These are phyloP conservation scores for Nettapus auritus DNA, from an alignment of 2,113 vertebrate genomes.

Conservation along the genomic window DNA sequence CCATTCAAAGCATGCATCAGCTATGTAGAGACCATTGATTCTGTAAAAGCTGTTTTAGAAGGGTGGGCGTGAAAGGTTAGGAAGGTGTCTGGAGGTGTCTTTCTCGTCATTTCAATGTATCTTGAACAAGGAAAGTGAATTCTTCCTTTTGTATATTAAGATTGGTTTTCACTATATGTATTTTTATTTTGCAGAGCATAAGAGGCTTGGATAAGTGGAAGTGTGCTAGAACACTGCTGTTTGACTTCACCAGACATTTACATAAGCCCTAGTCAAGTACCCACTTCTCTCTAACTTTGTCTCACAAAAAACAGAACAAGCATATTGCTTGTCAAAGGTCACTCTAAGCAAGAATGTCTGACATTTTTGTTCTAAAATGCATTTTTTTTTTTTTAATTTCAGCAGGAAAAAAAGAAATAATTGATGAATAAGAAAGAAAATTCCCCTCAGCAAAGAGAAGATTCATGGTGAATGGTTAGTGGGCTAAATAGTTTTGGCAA, in stretches of 20 bases:
- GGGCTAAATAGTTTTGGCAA: not conserved
- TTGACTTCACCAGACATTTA: slow-evolving; percentile 33
- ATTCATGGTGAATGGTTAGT: not conserved
- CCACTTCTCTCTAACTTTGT: slow-evolving; percentile 12
- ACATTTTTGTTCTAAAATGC: not conserved
- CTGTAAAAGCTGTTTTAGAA: not conserved
- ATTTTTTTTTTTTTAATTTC: not conserved
- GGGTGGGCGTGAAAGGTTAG: not conserved
- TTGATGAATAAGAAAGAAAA: slow-evolving; percentile 26
- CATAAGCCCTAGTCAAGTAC: slow-evolving; percentile 4
- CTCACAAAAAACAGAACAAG: not conserved
- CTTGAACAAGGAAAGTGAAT: not conserved
- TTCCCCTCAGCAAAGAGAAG: not conserved
- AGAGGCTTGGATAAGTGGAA: not conserved
- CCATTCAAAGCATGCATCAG: not conserved
- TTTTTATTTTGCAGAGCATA: slow-evolving; percentile 35
- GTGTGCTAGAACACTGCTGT: not conserved
- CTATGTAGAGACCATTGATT: not conserved
- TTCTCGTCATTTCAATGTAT: slow-evolving; percentile 8
- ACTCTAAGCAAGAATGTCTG: slow-evolving; percentile 16
- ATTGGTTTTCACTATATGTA: not conserved
- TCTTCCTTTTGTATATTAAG: slow-evolving; percentile 21
- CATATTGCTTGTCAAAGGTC: slow-evolving; percentile 25
- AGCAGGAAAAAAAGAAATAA: slow-evolving; percentile 25
- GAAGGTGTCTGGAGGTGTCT: not conserved